These are phyloP conservation scores for Augochlorella aurata DNA, from an alignment of 2,888 invertebrate species.

Conservation along the genomic window DNA sequence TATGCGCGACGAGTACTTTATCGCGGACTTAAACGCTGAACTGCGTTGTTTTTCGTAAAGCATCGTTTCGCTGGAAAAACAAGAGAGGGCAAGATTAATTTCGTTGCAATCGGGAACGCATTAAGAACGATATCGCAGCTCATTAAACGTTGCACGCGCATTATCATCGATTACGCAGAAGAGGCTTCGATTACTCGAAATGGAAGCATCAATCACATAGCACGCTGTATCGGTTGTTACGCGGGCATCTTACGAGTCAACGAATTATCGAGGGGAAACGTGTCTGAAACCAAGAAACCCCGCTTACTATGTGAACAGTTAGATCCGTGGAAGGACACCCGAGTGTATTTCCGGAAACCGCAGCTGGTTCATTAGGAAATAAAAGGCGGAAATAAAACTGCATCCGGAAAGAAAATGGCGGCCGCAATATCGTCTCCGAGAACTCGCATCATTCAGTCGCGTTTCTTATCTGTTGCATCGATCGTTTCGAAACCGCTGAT, in stretches of 20 bases:
- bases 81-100: conserved; percentile 52
- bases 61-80: conserved; percentile 43
- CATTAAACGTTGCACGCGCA: conserved; percentile 54
- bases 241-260: conserved; percentile 22
- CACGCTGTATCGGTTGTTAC: conserved; percentile 40
- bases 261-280: neutral
- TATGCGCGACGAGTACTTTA: neutral
- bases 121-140: conserved; percentile 55
- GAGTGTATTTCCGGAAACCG: neutral
- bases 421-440: neutral
- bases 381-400: neutral
- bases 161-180: conserved; percentile 55
- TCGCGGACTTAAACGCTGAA: neutral
- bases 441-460: neutral
- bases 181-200: conserved; percentile 52
- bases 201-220: conserved; percentile 51
- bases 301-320: neutral
- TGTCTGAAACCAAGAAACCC: neutral
- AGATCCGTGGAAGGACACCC: neutral
- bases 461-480: neutral
- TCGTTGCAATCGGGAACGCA: conserved; percentile 41
- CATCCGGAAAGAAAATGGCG: neutral
- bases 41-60: conserved; percentile 10
- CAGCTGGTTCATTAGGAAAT: neutral
- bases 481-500: conserved; percentile 3